Conservation (phyloP, 2,888 invertebrate species). For the Heteropelma amictum region DNA sequence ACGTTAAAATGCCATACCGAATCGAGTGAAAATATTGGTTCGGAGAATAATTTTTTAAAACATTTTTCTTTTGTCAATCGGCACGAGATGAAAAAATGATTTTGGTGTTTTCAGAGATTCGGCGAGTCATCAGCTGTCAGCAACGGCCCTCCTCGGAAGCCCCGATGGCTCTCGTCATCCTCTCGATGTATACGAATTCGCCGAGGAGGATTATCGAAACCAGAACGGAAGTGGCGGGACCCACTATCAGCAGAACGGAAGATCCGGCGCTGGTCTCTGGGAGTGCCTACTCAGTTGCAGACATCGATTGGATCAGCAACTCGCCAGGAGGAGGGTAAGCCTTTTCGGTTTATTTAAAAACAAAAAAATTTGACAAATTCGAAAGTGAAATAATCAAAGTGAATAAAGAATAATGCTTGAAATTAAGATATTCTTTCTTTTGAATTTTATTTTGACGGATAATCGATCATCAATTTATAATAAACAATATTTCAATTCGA, state of each 20-base stretch:
- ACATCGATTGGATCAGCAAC: conserved; percentile 86
- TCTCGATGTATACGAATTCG: conserved; percentile 84
- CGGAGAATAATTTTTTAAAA: not conserved
- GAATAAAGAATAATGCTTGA: too few relatives aligned
- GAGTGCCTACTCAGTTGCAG: conserved; percentile 89
- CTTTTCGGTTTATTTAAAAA: conserved; percentile 1
- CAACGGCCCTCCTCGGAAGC: conserved; percentile 89
- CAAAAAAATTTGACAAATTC: too few relatives aligned
- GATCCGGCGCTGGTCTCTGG: conserved; percentile 81
- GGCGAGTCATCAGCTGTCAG: conserved; percentile 90
- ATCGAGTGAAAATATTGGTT: not conserved
- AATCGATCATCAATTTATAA: too few relatives aligned
- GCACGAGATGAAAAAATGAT: not conserved
- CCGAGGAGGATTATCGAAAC: conserved; percentile 80
- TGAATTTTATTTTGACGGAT: too few relatives aligned
- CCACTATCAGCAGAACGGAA: conserved; percentile 77
- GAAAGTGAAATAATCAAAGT: too few relatives aligned
- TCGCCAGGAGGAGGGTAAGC: conserved; percentile 88
- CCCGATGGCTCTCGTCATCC: conserved; percentile 90
- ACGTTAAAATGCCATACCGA: too few relatives aligned
- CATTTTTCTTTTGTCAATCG: not conserved
- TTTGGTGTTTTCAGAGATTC: conserved; percentile 85
- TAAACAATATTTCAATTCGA: too few relatives aligned
- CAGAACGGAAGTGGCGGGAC: conserved; percentile 72
- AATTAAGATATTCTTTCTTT: too few relatives aligned